These are phyloP conservation scores for Omphaloscelis lunosa DNA, from an alignment of 2,888 invertebrate species.

Conservation along the genomic window DNA sequence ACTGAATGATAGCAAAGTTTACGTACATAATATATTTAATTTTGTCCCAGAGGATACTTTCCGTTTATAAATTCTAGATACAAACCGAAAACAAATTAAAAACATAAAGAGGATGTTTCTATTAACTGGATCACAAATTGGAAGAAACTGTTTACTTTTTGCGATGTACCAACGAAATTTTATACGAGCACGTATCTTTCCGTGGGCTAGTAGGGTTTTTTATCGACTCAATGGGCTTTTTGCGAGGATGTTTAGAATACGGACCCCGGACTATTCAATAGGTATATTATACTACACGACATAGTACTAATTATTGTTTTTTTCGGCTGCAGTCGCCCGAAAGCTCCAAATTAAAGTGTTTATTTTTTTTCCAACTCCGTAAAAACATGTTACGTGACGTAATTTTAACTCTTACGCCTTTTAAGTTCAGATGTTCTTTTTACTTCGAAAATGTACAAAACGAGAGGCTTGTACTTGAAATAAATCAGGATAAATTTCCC, in stretches of 20 bases:
- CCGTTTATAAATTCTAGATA: neutral
- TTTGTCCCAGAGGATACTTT: neutral
- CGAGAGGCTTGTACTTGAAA: constrained; percentile 29
- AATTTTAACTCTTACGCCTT: constrained; percentile 52
- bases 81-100: constrained; percentile 41
- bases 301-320: constrained; percentile 61
- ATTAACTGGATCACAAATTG: constrained; percentile 46
- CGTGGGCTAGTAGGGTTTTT: constrained; percentile 46
- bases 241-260: constrained; percentile 38
- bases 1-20: neutral
- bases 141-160: constrained; percentile 52
- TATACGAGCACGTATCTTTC: constrained; percentile 49
- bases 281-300: constrained; percentile 51
- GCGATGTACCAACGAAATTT: constrained; percentile 38
- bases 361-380: constrained; percentile 34
- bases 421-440: constrained; percentile 35
- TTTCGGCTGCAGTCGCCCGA: constrained; percentile 28
- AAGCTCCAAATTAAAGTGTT: constrained; percentile 48
- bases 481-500: constrained; percentile 18
- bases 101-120: constrained; percentile 21
- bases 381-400: constrained; percentile 59
- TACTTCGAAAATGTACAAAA: constrained; percentile 31
- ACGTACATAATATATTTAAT: neutral
- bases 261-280: constrained; percentile 38
- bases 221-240: constrained; percentile 42